phyloP scores from a whole-genome alignment of 2,113 vertebrate species.

The Esox niger region DNA sequence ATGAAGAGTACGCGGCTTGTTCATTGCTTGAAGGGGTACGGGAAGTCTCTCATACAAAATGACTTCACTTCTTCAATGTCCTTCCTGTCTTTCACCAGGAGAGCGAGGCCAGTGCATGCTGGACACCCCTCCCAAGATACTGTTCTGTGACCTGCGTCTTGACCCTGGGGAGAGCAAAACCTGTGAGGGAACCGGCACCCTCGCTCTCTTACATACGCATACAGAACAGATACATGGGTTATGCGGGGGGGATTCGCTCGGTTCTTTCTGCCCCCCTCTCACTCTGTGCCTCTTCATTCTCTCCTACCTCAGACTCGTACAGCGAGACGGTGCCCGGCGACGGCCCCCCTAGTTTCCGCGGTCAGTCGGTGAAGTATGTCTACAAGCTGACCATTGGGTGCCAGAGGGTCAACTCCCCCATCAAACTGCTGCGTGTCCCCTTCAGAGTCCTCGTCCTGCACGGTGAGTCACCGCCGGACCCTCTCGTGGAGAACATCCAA shows the following conservation, averaged over 20 bases:
- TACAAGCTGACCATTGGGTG: conserved; percentile 98
- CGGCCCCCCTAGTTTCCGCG: conserved; percentile 93
- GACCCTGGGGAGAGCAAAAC: conserved; percentile 95
- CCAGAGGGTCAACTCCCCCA: conserved; percentile 96
- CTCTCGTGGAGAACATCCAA: no score
- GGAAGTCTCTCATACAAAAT: neutral
- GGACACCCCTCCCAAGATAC: conserved; percentile 95
- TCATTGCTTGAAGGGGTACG: no score
- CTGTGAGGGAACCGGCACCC: conserved; percentile 61
- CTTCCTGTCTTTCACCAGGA: conserved; percentile 66
- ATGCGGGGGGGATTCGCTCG: no score
- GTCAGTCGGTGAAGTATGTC: conserved; percentile 94
- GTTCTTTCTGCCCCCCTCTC: neutral
- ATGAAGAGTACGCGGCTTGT: no score
- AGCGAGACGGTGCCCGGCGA: conserved; percentile 87
- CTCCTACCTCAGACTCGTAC: conserved; percentile 81
- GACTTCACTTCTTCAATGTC: neutral
- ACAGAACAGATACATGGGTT: neutral
- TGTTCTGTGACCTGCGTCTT: conserved; percentile 94
- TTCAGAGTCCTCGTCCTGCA: conserved; percentile 93
- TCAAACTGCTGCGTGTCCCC: conserved; percentile 93
- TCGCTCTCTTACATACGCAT: neutral
- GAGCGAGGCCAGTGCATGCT: conserved; percentile 96
- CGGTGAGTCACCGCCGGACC: conserved; percentile 77
- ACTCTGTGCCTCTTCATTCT: neutral